Percentiles rank a stretch among this genome's conserved stretches.
Evolutionary conservation across 1,140 invertebrate species (phyloP).

Genomic region (Stegodyphus dumicola): DNA sequence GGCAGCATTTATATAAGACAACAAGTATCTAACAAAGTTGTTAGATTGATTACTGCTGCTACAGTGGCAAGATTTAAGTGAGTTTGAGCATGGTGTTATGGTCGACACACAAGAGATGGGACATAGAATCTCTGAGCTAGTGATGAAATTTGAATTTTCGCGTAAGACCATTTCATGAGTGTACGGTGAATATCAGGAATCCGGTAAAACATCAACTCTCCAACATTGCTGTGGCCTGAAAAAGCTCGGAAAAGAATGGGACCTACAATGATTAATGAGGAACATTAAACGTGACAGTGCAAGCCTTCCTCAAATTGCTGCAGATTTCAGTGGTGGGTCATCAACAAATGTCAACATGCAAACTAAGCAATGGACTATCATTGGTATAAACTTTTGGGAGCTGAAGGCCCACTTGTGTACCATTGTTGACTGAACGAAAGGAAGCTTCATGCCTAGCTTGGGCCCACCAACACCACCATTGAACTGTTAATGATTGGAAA

Average conservation of each 20-base stretch:
- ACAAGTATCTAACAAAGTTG: background rate
- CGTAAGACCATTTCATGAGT: background rate
- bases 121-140: background rate
- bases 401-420: background rate
- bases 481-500: background rate
- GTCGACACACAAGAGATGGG: background rate
- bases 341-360: background rate
- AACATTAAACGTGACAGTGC: background rate
- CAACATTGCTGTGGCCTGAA: background rate
- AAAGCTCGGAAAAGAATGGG: background rate
- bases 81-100: background rate
- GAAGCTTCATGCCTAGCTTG: background rate
- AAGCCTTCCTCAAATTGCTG: background rate
- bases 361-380: background rate
- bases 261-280: background rate
- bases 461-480: background rate
- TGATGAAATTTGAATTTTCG: background rate
- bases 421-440: background rate
- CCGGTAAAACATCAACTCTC: background rate
- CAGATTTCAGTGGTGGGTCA: background rate
- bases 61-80: background rate
- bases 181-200: background rate
- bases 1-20: background rate
- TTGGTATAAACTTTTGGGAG: background rate
- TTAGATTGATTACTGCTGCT: background rate